A percentile compares a stretch with the other conserved stretches of the same genome.
Evolutionary conservation across 53 echinoderm and acorn worm genomes (phyloP).

Genomic region (Pentamera pediparva): DNA sequence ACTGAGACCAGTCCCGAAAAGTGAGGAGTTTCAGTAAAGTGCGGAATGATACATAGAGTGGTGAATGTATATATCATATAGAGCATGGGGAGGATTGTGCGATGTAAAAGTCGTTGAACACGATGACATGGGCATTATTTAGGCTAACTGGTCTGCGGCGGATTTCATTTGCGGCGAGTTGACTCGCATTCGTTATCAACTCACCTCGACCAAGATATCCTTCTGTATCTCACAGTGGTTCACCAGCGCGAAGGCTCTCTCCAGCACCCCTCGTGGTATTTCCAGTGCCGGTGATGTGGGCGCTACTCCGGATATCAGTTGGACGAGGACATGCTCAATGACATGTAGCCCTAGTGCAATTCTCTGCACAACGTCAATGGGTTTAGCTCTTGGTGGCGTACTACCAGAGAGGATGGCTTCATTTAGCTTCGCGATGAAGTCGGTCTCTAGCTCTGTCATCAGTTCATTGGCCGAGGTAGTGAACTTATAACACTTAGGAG

Average conservation of each 20-base stretch:
- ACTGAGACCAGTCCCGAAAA: too few species aligned
- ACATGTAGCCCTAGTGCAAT: slow-evolving; percentile 27
- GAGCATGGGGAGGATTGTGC: too few species aligned
- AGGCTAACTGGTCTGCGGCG: too few species aligned
- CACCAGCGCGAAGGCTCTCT: neutral
- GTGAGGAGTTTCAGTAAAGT: too few species aligned
- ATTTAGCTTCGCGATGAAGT: slow-evolving; percentile 6
- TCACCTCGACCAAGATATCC: slow-evolving; percentile 20
- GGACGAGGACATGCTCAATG: slow-evolving; percentile 1
- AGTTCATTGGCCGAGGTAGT: neutral
- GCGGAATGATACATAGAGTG: too few species aligned
- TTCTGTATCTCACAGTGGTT: slow-evolving; percentile 29
- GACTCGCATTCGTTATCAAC: too few species aligned
- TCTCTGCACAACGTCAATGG: slow-evolving; percentile 20
- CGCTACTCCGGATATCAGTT: neutral
- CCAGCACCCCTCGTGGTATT: neutral
- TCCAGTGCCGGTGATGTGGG: neutral
- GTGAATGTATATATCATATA: too few species aligned
- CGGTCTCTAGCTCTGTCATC: slow-evolving; percentile 9
- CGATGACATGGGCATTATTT: too few species aligned
- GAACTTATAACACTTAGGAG: neutral
- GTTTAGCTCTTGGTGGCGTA: slow-evolving; percentile 22
- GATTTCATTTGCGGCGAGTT: too few species aligned
- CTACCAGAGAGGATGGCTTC: slow-evolving; percentile 18
- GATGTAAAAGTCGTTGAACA: too few species aligned